Base-by-base conservation (phyloP, 2,888 invertebrate genomes). In the Dolomedes plantarius region DNA sequence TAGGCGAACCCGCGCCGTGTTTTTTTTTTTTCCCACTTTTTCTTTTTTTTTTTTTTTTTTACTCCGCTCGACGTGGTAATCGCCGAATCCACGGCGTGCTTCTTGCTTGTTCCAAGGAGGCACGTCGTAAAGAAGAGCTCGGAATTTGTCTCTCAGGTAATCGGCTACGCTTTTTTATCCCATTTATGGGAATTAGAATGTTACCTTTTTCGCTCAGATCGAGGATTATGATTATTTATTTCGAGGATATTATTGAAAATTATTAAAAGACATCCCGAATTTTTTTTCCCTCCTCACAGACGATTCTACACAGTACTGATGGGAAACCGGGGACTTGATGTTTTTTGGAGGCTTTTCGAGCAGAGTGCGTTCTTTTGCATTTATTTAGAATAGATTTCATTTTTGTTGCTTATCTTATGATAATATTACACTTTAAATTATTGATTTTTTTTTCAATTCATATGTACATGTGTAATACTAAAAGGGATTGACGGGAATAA, bases 141-240 rank as follows among this genome's bases (percentile, higher is more conserved):
- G 3, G 41, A 56, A 56, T 56, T 56, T 56, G 56, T 56, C 56
- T 56, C 56, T 19, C 23, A 23, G 56, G 23, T 56, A 56, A 56
- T 56, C 19, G 23, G 19, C 56, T 19, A 31, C 11, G 13, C 2
- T 16, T 28, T 41, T 69, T 41, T 28, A 16, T 39, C 13, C 41
- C 28, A 41, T 41, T 69, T 41, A 28, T 41, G 32, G 41, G 41
- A 69, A 41, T 41, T 39, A 69, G 41, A 69, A 41, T 41, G 28
- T 28, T 41, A 5, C 23, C 13, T 69, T 69, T 69, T 69, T 68
- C 23, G 41, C 9, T 46, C 41, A 56, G 19, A 7, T 19, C 7
- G 36, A 16, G 46, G 46, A 46, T 46, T 46, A 46, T 46, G 5
- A 56, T 56, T 56, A 56, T 56, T 56, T 56, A 56, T 56, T 23